Base-by-base conservation (phyloP, 2,113 vertebrate species). In the Pomatorhinus ruficollis region DNA sequence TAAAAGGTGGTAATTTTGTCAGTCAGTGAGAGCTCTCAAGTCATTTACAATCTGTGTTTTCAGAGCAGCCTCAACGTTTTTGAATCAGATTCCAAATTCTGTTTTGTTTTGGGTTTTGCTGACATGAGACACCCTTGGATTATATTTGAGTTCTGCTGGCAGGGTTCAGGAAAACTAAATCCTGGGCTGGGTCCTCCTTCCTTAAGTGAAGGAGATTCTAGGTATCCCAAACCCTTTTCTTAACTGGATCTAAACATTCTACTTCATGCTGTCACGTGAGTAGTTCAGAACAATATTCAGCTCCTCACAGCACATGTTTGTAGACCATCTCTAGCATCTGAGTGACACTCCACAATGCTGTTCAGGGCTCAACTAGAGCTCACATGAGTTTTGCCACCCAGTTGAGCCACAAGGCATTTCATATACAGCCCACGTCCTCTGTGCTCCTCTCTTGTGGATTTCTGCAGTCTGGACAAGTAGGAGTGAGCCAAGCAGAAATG, bases 91-190 rank as follows among this genome's bases (percentile, higher is more conserved):
- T 69, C 44, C 50, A 79, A 72, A 60, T 64, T 80, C 39, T 85
- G 42, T 15, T 81, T 60, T n/a, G 18, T 15, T 84, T 84, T 74
- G 50, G 40, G 42, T 64, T 92, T 66, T 86, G 63, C 56, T 79
- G 81, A 42, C 49, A 44, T 0, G 1, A 50, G 45, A 37, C 1
- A 23, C 19, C 27, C 44, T 68, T 2, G 0, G 14, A 88, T 86
- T 92, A 63, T 35, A 45, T 82, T 53, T 83, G 39, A 49, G 25
- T 66, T 77, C 20, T 27, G 40, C 50, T 77, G 44, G 45, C 39
- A 84, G 28, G 45, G 44, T 40, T 49, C 28, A 37, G 9, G 35
- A n/a, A 89, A 86, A 70, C 30, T 18, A 33, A 45, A 56, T 28
- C 31, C 45, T 86, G 22, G 31, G 37, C 37, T 77, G 37, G n/a